phyloP scores from a whole-genome alignment of 2,113 vertebrate genomes.

The Panthera leo region DNA sequence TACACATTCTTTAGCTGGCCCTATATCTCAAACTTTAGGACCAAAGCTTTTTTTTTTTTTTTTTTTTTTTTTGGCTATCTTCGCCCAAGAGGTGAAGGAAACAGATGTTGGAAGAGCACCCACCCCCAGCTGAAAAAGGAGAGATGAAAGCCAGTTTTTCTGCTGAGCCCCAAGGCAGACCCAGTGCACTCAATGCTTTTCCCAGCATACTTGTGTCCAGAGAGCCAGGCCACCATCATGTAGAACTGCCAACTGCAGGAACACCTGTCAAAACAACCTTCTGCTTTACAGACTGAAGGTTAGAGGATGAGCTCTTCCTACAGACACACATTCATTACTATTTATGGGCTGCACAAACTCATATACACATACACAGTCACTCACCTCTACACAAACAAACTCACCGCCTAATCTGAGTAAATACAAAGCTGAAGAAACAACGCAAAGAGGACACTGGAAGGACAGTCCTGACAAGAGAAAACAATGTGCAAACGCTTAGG shows the following conservation, averaged over 20 bases:
- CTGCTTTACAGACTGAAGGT: constrained; percentile 50
- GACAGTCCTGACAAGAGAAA: constrained; percentile 42
- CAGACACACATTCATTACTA: constrained; percentile 66
- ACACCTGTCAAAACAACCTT: constrained; percentile 52
- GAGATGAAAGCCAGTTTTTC: not conserved
- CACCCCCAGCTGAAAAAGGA: not conserved
- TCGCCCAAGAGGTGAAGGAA: not conserved
- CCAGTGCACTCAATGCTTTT: not conserved
- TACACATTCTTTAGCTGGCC: not conserved
- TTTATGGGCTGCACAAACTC: constrained; percentile 55
- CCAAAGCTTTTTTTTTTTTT: constrained; percentile 35
- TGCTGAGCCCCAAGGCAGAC: not conserved
- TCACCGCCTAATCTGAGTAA: constrained; percentile 62
- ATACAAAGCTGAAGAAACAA: constrained; percentile 61
- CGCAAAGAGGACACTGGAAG: constrained; percentile 54
- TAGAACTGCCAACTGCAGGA: constrained; percentile 33
- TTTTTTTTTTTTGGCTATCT: constrained; percentile 20
- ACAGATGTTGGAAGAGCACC: not conserved
- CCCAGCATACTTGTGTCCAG: not conserved
- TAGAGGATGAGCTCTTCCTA: constrained; percentile 51
- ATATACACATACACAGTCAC: constrained; percentile 15
- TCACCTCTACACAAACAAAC: constrained; percentile 70
- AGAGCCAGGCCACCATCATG: not conserved
- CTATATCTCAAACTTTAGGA: not conserved
- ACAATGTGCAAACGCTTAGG: constrained; percentile 35